Conservation (phyloP, 2,113 vertebrate genomes). For the Nibea albiflora region DNA sequence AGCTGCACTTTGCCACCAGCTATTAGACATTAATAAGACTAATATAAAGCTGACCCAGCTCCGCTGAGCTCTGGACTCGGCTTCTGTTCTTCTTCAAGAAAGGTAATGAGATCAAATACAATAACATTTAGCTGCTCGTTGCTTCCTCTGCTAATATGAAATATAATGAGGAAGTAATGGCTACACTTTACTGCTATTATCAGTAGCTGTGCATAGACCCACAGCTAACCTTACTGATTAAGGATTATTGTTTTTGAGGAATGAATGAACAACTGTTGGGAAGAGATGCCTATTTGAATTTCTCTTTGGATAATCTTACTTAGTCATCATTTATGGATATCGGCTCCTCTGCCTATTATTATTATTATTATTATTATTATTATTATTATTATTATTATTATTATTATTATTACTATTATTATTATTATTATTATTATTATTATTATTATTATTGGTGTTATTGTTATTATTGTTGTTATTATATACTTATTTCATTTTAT, state of each 20-base stretch:
- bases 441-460: too few species aligned
- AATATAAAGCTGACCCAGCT: slow-evolving; percentile 75
- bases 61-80: slow-evolving; percentile 7
- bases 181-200: neutral
- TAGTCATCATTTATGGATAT: too few species aligned
- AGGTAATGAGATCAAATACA: slow-evolving; percentile 68
- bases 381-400: too few species aligned
- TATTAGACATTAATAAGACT: slow-evolving; percentile 70
- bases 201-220: neutral
- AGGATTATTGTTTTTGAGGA: neutral
- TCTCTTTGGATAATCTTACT: too few species aligned
- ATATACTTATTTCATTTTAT: too few species aligned
- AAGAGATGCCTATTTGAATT: too few species aligned
- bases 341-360: too few species aligned
- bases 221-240: neutral
- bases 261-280: too few species aligned
- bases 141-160: neutral
- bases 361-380: too few species aligned
- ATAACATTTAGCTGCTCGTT: slow-evolving; percentile 2
- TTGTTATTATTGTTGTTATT: too few species aligned
- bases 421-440: too few species aligned
- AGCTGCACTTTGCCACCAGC: slow-evolving; percentile 81
- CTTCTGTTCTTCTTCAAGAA: slow-evolving; percentile 36
- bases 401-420: too few species aligned
- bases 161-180: neutral